These are phyloP conservation scores for Acanthopagrus latus DNA, from an alignment of 2,797 vertebrate genomes.

Conservation along the genomic window DNA sequence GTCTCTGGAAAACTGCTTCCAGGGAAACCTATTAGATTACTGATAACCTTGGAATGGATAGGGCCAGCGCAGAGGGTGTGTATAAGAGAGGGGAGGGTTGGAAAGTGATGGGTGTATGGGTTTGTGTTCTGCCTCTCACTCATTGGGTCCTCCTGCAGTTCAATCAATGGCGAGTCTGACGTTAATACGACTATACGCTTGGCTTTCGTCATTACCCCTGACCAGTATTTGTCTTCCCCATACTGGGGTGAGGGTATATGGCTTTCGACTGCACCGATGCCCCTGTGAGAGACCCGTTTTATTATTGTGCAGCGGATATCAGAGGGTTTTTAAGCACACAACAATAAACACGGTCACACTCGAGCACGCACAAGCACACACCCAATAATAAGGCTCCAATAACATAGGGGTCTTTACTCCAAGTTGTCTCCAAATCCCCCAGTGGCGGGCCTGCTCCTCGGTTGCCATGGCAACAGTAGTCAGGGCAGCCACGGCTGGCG, in stretches of 20 bases:
- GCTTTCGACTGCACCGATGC: constrained; percentile 26
- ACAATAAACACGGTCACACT: constrained; percentile 64
- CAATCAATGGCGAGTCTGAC: constrained; percentile 25
- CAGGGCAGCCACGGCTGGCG: constrained; percentile 68
- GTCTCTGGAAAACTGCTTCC: constrained; percentile 70
- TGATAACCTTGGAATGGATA: constrained; percentile 80
- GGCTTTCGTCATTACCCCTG: constrained; percentile 24
- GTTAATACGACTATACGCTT: constrained; percentile 6
- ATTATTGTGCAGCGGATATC: constrained; percentile 56
- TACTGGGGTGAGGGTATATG: constrained; percentile 11
- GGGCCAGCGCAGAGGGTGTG: constrained; percentile 50
- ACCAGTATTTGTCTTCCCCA: constrained; percentile 31
- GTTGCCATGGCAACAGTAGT: constrained; percentile 80
- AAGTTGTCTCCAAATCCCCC: constrained; percentile 80
- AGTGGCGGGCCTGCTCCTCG: constrained; percentile 70
- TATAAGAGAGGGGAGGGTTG: constrained; percentile 9
- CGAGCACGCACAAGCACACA: constrained; percentile 53
- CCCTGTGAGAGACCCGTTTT: constrained; percentile 47
- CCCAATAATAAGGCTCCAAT: constrained; percentile 76
- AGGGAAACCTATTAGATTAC: constrained; percentile 80
- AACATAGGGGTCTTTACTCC: constrained; percentile 78
- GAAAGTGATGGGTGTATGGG: constrained; percentile 9
- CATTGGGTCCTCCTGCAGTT: constrained; percentile 12
- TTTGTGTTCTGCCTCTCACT: constrained; percentile 15
- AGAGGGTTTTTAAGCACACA: constrained; percentile 34